Evolutionary conservation across 2,113 vertebrate species (phyloP), one percentile per base, ranked within the genome.

Genomic region (pig (Sus scrofa)): DNA sequence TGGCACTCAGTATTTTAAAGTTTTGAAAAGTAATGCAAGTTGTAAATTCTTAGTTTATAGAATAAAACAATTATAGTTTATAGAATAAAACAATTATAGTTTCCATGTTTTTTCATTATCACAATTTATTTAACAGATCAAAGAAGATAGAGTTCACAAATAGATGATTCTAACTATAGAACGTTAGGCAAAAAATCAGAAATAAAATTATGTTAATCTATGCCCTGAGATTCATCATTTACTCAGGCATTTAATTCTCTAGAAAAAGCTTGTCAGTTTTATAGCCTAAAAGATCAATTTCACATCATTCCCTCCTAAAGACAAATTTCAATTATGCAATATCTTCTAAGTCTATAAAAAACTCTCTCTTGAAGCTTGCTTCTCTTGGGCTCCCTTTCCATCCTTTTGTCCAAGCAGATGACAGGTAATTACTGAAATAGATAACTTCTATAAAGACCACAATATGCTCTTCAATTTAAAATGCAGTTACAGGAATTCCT

Each of bases 341-440:
- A 26, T 90, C 70, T 97, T 97, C 91, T 75, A 34, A 58, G 95
- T 85, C 58, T 73, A 96, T 97, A 77, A 65, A 95, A 97, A 62
- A 30, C 0, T 83, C 54, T 96, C 52, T 70, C 85, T 77, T 84
- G 60, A 70, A 89, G 85, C 78, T 70, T 93, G 34, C 34, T 65
- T 86, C n/a, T 96, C 34, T 96, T 44, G 75, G 16, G 34, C 78
- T 94, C 81, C 81, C 37, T 96, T 98, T 97, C 63, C 87, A 94
- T 93, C 70, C 37, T 95, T 96, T 98, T 95, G 90, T 96, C 65
- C 22, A 9, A 96, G 60, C 73, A 95, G 71, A 97, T 95, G 89
- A 96, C 89, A 97, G 65, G 7, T 96, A 91, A 93, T 95, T 98
- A 89, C 94, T 96, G 95, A 98, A 98, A 98, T 65, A 96, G 96